Conservation (phyloP, 2,797 vertebrate species). For the Valencia hispanica region DNA sequence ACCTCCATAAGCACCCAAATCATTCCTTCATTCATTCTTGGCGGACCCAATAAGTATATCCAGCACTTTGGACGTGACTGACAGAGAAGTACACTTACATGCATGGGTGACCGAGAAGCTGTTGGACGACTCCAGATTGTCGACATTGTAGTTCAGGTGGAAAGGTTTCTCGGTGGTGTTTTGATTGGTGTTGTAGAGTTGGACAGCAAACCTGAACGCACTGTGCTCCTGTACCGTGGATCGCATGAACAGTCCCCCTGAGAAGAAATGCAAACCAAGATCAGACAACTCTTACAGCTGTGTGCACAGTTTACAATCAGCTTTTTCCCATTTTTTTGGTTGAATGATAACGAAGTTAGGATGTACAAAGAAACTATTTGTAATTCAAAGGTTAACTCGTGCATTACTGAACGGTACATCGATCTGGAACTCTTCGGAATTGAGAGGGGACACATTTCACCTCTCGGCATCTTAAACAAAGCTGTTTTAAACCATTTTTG, state of each 20-base stretch:
- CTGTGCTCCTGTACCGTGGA: constrained; percentile 99
- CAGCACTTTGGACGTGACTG: constrained; percentile 38
- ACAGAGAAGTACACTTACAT: constrained; percentile 89
- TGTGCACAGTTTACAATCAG: not conserved
- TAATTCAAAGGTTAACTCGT: constrained; percentile 23
- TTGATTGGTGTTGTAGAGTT: constrained; percentile 99
- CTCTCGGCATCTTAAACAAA: not conserved
- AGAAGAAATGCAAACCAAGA: constrained; percentile 60
- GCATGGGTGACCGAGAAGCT: constrained; percentile 99
- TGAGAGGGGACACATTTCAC: not conserved
- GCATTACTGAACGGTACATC: constrained; percentile 34
- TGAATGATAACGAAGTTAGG: constrained; percentile 8
- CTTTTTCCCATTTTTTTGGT: not conserved
- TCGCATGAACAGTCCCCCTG: constrained; percentile 99
- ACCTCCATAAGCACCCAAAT: constrained; percentile 47
- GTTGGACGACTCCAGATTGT: constrained; percentile 99
- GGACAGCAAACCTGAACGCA: constrained; percentile 98
- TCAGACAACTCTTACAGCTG: constrained; percentile 35
- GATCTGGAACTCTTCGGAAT: constrained; percentile 47
- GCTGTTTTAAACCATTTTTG: not conserved
- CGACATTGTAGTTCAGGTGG: constrained; percentile 98
- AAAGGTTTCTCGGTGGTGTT: constrained; percentile 99
- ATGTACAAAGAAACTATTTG: constrained; percentile 4
- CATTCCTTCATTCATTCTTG: constrained; percentile 48
- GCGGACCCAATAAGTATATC: constrained; percentile 22